These are phyloP conservation scores for Tetramorium parvispinum DNA, from an alignment of 1,140 invertebrate species.

Conservation along the genomic window DNA sequence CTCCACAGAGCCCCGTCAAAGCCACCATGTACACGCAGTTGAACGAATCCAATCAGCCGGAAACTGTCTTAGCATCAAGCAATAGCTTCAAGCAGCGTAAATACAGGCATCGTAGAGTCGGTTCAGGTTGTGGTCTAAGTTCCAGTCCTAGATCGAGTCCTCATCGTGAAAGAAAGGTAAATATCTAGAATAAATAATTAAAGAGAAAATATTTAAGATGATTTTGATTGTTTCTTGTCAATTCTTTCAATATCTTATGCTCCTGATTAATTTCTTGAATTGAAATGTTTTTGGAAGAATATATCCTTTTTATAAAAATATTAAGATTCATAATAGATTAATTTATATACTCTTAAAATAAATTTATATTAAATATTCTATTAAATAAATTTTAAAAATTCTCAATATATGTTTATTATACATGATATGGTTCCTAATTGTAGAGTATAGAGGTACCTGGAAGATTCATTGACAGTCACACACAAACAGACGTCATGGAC, in stretches of 20 bases:
- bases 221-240: not conserved
- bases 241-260: not conserved
- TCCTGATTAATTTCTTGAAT: not conserved
- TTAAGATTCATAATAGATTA: not conserved
- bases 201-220: not conserved
- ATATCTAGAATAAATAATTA: conserved; percentile 1
- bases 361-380: too few relatives aligned
- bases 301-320: not conserved
- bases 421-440: conserved; percentile 49
- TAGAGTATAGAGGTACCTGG: conserved; percentile 75
- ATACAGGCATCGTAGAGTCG: conserved; percentile 86
- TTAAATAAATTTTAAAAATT: not conserved
- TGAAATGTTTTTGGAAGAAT: not conserved
- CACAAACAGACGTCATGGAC: conserved; percentile 89
- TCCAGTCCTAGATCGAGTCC: conserved; percentile 86
- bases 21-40: conserved; percentile 88
- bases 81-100: conserved; percentile 85
- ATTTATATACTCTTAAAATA: not conserved
- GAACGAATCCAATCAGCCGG: conserved; percentile 87
- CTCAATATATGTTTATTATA: not conserved
- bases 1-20: conserved; percentile 86
- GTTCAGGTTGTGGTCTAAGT: conserved; percentile 86
- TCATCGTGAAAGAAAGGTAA: conserved; percentile 85
- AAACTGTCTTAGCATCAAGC: conserved; percentile 85
- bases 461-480: conserved; percentile 87